These are phyloP conservation scores for Hemichromis elongatus DNA, from an alignment of 2,113 vertebrate genomes.

Conservation along the genomic window DNA sequence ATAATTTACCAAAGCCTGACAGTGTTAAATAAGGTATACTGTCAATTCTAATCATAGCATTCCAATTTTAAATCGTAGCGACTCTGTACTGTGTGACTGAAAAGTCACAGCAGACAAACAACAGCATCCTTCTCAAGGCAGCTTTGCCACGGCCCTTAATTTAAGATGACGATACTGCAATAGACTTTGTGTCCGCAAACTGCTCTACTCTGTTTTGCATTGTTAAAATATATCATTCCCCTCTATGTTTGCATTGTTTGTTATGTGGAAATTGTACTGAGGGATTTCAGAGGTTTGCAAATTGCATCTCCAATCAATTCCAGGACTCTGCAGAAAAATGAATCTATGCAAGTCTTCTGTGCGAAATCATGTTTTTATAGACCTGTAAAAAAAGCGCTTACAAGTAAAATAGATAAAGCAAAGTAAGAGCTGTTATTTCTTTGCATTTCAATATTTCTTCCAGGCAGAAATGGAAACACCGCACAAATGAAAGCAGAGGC, in stretches of 20 bases:
- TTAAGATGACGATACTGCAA: constrained; percentile 8
- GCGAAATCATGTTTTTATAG: constrained; percentile 65
- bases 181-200: not conserved
- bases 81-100: not conserved
- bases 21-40: constrained; percentile 2
- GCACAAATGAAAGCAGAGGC: constrained; percentile 35
- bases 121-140: not conserved
- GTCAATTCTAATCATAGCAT: constrained; percentile 1
- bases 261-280: constrained; percentile 47
- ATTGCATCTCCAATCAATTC: constrained; percentile 65
- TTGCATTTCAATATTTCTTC: constrained; percentile 48
- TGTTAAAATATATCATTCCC: constrained; percentile 34
- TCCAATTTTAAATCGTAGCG: not conserved
- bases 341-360: constrained; percentile 58
- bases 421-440: constrained; percentile 39
- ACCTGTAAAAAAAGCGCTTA: constrained; percentile 35
- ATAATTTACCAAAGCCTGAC: constrained; percentile 2
- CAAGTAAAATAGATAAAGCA: constrained; percentile 49
- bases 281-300: constrained; percentile 54
- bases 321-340: constrained; percentile 30
- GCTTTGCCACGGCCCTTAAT: not conserved
- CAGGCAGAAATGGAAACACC: not conserved
- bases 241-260: constrained; percentile 22
- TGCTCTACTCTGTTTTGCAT: not conserved
- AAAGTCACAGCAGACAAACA: not conserved